phyloP scores from a whole-genome alignment of 2,113 vertebrate species.

The Phyllostomus discolor region DNA sequence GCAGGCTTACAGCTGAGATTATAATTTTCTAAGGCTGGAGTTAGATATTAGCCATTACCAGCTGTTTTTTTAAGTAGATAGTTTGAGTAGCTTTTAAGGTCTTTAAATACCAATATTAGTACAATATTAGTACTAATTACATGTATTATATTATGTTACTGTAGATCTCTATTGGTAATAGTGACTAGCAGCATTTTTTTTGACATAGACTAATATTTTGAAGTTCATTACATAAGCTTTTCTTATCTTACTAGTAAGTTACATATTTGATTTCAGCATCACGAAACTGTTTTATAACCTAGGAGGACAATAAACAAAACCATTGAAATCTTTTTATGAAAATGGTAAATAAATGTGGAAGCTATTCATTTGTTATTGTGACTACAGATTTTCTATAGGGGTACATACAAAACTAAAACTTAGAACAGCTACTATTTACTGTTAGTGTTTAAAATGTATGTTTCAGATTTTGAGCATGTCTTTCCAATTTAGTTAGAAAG shows the following conservation, averaged over 20 bases:
- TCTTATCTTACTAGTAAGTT: background rate
- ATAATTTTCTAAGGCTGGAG: background rate
- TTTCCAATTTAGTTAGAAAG: background rate
- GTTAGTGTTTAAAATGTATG: background rate
- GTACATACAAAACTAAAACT: background rate
- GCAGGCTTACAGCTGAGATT: slow-evolving; percentile 39
- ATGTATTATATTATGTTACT: slow-evolving; percentile 48
- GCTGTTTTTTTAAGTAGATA: slow-evolving; percentile 29
- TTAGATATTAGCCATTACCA: slow-evolving; percentile 50
- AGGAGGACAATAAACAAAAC: background rate
- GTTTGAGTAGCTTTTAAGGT: slow-evolving; percentile 50
- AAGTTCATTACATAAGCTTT: background rate
- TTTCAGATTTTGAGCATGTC: background rate
- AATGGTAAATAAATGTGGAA: background rate
- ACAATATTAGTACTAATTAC: slow-evolving; percentile 60
- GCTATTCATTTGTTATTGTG: background rate
- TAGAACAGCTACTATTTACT: background rate
- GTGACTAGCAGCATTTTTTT: slow-evolving; percentile 50
- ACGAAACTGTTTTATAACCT: background rate
- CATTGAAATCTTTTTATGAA: background rate
- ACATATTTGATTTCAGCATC: background rate
- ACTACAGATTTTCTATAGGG: background rate
- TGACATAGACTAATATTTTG: slow-evolving; percentile 47
- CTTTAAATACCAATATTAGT: slow-evolving; percentile 56
- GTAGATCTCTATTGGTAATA: background rate